These are phyloP conservation scores for Stichopus chloronotus DNA, from an alignment of 35 echinoderm and acorn worm species.

Conservation along the genomic window DNA sequence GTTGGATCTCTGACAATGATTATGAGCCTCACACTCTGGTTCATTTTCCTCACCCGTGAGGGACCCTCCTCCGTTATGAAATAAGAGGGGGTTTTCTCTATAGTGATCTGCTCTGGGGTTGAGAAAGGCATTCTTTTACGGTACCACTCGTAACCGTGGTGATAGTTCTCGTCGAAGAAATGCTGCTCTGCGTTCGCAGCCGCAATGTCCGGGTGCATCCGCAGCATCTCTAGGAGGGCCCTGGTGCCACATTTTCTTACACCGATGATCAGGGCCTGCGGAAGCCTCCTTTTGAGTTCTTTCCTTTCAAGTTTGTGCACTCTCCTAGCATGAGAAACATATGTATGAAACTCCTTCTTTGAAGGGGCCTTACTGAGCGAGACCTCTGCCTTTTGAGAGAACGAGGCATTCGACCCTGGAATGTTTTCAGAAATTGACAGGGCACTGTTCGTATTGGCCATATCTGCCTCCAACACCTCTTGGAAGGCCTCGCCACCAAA, in stretches of 20 bases:
- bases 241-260: constrained; percentile 95
- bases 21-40: constrained; percentile 69
- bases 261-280: constrained; percentile 94
- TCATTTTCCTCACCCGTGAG: constrained; percentile 72
- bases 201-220: constrained; percentile 86
- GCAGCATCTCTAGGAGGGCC: constrained; percentile 88
- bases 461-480: constrained; percentile 21
- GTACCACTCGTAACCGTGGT: constrained; percentile 85
- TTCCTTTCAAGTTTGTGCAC: constrained; percentile 40
- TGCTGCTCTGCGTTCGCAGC: constrained; percentile 80
- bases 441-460: constrained; percentile 14
- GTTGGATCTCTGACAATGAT: constrained; percentile 92
- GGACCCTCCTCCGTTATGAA: constrained; percentile 86
- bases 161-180: constrained; percentile 94
- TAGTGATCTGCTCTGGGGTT: constrained; percentile 78
- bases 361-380: constrained; percentile 18
- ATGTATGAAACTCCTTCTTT: constrained; percentile 30
- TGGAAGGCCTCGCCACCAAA: constrained; percentile 45
- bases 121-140: constrained; percentile 85
- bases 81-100: constrained; percentile 95
- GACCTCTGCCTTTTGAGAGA: constrained; percentile 5
- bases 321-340: constrained; percentile 41
- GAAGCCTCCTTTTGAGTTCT: constrained; percentile 58
- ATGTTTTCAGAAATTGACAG: constrained; percentile 24
- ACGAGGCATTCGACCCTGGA: not conserved